Percentiles rank a stretch among this genome's conserved stretches.
phyloP scores from a whole-genome alignment of 1,140 invertebrate species.

The Drosophila equinoxialis region DNA sequence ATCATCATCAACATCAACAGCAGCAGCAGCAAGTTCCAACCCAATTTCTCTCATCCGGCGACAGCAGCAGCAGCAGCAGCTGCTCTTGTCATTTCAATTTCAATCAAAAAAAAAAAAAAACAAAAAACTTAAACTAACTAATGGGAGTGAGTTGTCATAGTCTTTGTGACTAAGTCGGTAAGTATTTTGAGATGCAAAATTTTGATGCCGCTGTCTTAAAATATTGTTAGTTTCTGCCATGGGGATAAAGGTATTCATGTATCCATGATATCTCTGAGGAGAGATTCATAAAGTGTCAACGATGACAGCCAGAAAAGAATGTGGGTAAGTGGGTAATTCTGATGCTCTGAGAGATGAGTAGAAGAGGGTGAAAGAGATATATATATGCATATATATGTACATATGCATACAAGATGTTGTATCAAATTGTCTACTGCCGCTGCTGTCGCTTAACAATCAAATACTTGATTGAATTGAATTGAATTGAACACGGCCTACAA shows the following conservation, averaged over 20 bases:
- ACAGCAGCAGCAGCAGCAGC: conserved; percentile 6
- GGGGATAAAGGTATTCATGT: not conserved
- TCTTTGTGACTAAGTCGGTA: not conserved
- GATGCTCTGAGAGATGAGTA: not conserved
- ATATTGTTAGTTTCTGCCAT: not conserved
- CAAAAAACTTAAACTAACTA: not conserved
- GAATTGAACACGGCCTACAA: conserved; percentile 55
- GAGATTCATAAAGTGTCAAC: not conserved
- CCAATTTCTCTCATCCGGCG: not conserved
- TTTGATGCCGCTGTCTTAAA: not conserved
- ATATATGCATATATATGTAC: not conserved
- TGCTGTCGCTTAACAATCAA: conserved; percentile 55
- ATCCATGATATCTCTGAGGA: not conserved
- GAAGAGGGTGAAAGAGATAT: not conserved
- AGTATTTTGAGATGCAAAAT: not conserved
- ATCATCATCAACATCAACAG: not conserved
- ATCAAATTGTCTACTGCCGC: conserved; percentile 4
- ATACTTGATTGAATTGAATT: conserved; percentile 78
- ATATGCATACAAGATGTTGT: conserved; percentile 19
- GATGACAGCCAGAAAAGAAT: conserved; percentile 4
- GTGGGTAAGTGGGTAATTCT: conserved; percentile 4
- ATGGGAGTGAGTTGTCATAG: not conserved
- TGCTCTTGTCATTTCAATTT: conserved; percentile 6
- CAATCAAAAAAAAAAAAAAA: conserved; percentile 2
- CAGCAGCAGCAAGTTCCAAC: not conserved